Evolutionary conservation across 2,113 vertebrate genomes (phyloP).

Genomic region (Daboia siamensis): DNA sequence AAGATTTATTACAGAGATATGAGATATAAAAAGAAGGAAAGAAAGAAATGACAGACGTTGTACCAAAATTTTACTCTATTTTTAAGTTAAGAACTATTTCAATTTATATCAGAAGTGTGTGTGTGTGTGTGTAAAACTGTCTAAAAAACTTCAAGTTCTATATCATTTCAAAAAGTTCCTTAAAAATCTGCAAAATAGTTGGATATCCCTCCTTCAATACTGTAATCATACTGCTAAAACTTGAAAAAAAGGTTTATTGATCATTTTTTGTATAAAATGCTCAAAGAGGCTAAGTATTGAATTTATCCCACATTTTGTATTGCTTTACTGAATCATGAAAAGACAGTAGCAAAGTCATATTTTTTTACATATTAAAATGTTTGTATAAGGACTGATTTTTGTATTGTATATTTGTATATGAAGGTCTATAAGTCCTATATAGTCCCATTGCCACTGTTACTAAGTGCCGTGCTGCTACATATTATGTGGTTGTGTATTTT

Average conservation of each 20-base stretch:
- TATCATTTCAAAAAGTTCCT: conserved; percentile 50
- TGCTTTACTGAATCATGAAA: conserved; percentile 67
- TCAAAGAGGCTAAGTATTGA: conserved; percentile 61
- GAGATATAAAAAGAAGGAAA: not conserved
- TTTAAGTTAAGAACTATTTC: not conserved
- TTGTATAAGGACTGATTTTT: conserved; percentile 71
- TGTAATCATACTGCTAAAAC: conserved; percentile 75
- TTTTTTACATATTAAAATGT: conserved; percentile 67
- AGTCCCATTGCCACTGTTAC: conserved; percentile 38
- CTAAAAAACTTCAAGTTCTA: conserved; percentile 40
- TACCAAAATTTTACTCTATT: not conserved
- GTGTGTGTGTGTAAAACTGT: not conserved
- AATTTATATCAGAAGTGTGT: not conserved
- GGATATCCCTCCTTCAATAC: conserved; percentile 60
- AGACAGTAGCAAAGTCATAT: conserved; percentile 67
- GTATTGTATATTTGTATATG: conserved; percentile 75
- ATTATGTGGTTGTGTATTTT: not conserved
- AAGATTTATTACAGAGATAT: not conserved
- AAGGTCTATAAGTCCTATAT: conserved; percentile 70
- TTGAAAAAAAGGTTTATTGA: conserved; percentile 57
- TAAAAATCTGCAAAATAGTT: conserved; percentile 48
- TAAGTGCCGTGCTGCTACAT: conserved; percentile 41
- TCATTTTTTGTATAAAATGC: conserved; percentile 59
- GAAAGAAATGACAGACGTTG: not conserved
- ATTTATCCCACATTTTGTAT: conserved; percentile 58